Evolutionary conservation across 2,797 vertebrate species (phyloP), one percentile per base, ranked within the genome.

Genomic region (Lophius americanus): DNA sequence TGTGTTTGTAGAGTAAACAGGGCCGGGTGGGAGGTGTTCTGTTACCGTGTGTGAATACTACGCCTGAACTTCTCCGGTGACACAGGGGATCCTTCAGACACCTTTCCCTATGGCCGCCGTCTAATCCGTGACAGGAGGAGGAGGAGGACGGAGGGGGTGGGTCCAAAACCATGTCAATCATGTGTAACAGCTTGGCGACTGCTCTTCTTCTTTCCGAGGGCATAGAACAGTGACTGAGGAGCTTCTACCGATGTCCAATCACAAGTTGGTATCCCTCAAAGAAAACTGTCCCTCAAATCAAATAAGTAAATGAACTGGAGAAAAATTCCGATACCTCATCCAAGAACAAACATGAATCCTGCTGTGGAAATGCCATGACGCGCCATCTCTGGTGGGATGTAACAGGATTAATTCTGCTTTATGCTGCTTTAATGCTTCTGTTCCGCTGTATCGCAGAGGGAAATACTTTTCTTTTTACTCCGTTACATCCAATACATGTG

Each of bases 71-170:
- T 81, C 63, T 72, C 47, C 32, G 32, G 75, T 64, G 65, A 76
- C 63, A 80, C 60, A 78, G 70, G 82, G 54, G 68, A 77, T 82
- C 69, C 60, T 85, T 47, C 54, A 76, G 60, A 70, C 64, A 80
- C 68, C 59, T 64, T 58, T 61, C 82, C 59, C 70, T 76, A 76
- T 80, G 70, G 54, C 68, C 57, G 59, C 50, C 10, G 10, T 77
- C 65, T 78, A 84, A 77, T 75, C 70, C 39, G 8, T 60, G 67
- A 65, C 43, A 44, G 10, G 43, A 10, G 5, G 23, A 23, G 23
- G 23, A 23, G 23, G 23, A 23, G 43, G 48, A 38, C 37, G 39
- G 49, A 56, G 64, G 70, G 2, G 1, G 36, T n/a, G 47, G 63
- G 60, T 7, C 38, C 37, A 35, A 51, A 3, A 23, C 5, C 41